phyloP scores from a whole-genome alignment of 2,797 vertebrate genomes.

The Darevskia nairensis region DNA sequence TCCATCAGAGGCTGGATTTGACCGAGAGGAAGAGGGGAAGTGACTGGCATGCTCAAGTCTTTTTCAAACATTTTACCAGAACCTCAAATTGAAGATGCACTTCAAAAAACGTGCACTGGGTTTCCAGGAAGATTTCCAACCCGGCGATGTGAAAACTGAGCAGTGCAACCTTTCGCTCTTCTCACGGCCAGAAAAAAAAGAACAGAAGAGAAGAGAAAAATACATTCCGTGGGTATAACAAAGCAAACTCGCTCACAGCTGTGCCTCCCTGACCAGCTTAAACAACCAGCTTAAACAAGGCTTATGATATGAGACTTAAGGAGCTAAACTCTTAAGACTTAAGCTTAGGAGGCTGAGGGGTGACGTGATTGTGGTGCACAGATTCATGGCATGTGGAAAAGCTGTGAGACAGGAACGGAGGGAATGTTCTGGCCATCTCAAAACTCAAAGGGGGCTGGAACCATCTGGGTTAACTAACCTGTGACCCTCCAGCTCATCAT shows the following conservation, averaged over 20 bases:
- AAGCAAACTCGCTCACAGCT: background rate
- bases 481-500: too few relatives aligned
- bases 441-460: background rate
- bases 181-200: background rate
- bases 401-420: too few relatives aligned
- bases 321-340: background rate
- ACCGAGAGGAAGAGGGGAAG: too few relatives aligned
- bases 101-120: background rate
- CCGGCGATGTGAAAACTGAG: background rate
- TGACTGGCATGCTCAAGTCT: background rate
- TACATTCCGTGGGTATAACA: background rate
- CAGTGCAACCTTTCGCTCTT: background rate
- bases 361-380: background rate
- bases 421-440: background rate
- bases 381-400: background rate
- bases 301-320: slow-evolving; percentile 6
- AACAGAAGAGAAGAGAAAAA: too few relatives aligned
- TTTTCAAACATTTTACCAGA: background rate
- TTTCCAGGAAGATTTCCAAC: background rate
- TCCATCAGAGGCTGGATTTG: too few relatives aligned
- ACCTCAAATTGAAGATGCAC: background rate
- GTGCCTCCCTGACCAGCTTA: background rate
- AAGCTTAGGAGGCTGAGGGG: background rate
- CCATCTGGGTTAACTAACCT: too few relatives aligned
- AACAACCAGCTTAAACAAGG: slow-evolving; percentile 9